Evolutionary conservation across 2,113 vertebrate species (phyloP).

Genomic region (Stegostoma tigrinum): DNA sequence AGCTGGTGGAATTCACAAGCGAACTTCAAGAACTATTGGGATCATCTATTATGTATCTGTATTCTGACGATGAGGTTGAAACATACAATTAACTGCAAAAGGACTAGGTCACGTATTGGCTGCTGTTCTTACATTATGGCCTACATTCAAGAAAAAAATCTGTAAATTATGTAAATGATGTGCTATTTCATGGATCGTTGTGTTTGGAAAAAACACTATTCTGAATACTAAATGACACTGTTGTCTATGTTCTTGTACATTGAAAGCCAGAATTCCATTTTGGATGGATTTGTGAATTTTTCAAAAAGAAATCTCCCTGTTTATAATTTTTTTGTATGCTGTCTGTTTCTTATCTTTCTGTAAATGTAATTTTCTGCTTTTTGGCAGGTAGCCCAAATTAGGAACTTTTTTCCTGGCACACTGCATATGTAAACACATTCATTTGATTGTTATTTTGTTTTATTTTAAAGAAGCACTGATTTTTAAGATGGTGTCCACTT

Average conservation of each 20-base stretch:
- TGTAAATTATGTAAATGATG: constrained; percentile 34
- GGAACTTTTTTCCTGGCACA: constrained; percentile 67
- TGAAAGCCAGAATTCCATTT: constrained; percentile 62
- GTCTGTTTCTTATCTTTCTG: constrained; percentile 55
- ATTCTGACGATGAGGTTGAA: constrained; percentile 52
- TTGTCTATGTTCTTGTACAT: constrained; percentile 62
- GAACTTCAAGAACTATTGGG: constrained; percentile 82
- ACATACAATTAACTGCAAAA: constrained; percentile 55
- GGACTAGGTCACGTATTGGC: constrained; percentile 40
- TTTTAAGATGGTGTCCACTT: constrained; percentile 47
- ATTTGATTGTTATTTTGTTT: constrained; percentile 46
- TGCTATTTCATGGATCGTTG: constrained; percentile 33
- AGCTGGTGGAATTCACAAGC: constrained; percentile 82
- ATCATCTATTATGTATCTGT: constrained; percentile 77
- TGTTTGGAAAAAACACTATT: constrained; percentile 30
- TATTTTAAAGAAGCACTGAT: constrained; percentile 59
- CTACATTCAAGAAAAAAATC: constrained; percentile 8
- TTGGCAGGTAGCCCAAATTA: constrained; percentile 40
- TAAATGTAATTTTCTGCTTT: constrained; percentile 45
- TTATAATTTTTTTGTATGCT: constrained; percentile 43
- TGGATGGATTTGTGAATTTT: constrained; percentile 60
- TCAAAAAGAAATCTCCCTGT: constrained; percentile 44
- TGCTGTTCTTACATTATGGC: constrained; percentile 10
- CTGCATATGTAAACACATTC: constrained; percentile 44
- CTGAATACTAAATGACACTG: constrained; percentile 67